These are phyloP conservation scores for Macrocentrus cingulum DNA, from an alignment of 1,140 invertebrate genomes.

Conservation along the genomic window DNA sequence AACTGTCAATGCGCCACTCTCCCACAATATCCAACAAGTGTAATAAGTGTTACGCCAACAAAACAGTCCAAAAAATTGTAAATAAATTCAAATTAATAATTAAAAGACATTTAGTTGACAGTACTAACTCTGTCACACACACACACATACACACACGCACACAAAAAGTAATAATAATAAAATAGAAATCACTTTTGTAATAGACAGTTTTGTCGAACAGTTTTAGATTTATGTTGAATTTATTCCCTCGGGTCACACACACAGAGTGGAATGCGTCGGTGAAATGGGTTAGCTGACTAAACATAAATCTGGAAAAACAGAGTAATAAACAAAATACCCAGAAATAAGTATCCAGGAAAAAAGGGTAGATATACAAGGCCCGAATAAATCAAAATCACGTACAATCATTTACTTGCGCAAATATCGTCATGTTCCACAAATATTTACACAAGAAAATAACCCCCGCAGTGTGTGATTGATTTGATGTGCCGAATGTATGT, in stretches of 20 bases:
- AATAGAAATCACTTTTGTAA: constrained; percentile 7
- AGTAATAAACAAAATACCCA: constrained; percentile 50
- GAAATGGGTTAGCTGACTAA: constrained; percentile 46
- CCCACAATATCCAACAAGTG: constrained; percentile 24
- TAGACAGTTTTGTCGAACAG: constrained; percentile 49
- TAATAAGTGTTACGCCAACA: constrained; percentile 6
- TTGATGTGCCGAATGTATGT: too few species aligned
- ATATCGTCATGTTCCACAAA: too few species aligned
- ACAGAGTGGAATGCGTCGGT: too few species aligned
- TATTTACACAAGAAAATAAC: too few species aligned
- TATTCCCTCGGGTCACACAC: constrained; percentile 33
- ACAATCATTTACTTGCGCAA: too few species aligned
- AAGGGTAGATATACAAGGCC: constrained; percentile 20
- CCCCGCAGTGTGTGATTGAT: too few species aligned
- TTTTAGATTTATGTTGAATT: constrained; percentile 41
- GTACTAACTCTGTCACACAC: too few species aligned
- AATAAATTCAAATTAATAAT: too few species aligned
- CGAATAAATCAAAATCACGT: constrained; percentile 13
- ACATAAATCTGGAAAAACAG: constrained; percentile 60
- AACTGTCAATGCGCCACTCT: constrained; percentile 48
- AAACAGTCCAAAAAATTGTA: constrained; percentile 2
- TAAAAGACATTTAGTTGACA: too few species aligned
- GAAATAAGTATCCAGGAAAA: constrained; percentile 46
- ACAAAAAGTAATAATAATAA: constrained; percentile 7
- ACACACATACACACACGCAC: too few species aligned